These are phyloP conservation scores for Scartelaos histophorus DNA, from an alignment of 2,113 vertebrate genomes.

Conservation along the genomic window DNA sequence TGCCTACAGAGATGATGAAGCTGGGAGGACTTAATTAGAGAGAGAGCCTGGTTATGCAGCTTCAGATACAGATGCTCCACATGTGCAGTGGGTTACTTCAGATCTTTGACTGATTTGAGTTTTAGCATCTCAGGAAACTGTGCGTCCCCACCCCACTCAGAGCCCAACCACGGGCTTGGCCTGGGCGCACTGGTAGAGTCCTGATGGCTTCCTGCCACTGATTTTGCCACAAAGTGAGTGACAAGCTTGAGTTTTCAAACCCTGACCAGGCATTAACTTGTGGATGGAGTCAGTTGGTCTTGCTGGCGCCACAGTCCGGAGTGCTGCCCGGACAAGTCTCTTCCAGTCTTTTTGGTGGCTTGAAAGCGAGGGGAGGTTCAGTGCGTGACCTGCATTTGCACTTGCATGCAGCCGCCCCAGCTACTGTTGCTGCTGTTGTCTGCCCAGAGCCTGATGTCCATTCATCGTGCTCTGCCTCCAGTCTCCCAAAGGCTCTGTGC, in stretches of 20 bases:
- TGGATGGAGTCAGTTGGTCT: conserved; percentile 70
- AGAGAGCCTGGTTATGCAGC: conserved; percentile 65
- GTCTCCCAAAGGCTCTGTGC: conserved; percentile 69
- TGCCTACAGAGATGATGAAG: conserved; percentile 69
- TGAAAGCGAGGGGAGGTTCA: conserved; percentile 75
- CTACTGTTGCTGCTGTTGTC: conserved; percentile 77
- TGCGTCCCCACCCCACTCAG: conserved; percentile 43
- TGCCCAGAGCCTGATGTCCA: conserved; percentile 66
- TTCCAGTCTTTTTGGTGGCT: conserved; percentile 73
- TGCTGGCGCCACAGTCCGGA: conserved; percentile 71
- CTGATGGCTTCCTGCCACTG: conserved; percentile 71
- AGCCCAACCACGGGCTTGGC: conserved; percentile 73
- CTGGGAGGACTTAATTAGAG: conserved; percentile 76
- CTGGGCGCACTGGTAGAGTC: conserved; percentile 44
- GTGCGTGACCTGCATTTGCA: conserved; percentile 82
- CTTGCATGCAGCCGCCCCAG: conserved; percentile 72
- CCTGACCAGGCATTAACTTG: conserved; percentile 72
- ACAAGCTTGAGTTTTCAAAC: conserved; percentile 61
- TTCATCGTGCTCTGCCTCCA: conserved; percentile 67
- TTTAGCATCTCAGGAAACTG: conserved; percentile 67
- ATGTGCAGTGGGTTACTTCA: conserved; percentile 61
- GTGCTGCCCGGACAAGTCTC: conserved; percentile 75
- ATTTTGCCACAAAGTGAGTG: conserved; percentile 71
- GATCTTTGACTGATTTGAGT: conserved; percentile 65
- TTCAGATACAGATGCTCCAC: conserved; percentile 68